Percentiles rank a stretch among this genome's conserved stretches.
Conservation (phyloP, 2,797 vertebrate genomes). For the Myiothlypis chrysogaster region DNA sequence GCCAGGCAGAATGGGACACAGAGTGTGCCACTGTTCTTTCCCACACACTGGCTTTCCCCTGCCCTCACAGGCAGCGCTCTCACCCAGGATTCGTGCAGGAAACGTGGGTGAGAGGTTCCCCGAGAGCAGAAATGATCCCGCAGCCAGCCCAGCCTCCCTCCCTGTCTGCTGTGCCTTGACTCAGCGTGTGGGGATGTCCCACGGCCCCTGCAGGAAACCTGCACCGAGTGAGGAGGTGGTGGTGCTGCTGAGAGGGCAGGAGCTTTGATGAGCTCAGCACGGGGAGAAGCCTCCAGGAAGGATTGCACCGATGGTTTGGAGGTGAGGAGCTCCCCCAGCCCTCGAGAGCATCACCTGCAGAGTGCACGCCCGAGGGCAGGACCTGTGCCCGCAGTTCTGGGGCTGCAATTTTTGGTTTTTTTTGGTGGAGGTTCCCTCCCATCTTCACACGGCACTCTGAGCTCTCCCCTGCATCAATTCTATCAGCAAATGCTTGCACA, state of each 20-base stretch:
- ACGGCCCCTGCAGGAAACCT: conserved; percentile 24
- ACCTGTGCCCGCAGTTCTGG: not conserved
- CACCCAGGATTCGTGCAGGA: not conserved
- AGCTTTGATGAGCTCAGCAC: not conserved
- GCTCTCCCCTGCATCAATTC: not conserved
- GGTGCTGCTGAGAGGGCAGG: not conserved
- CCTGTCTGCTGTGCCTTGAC: not conserved
- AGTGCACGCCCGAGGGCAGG: rapidly evolving
- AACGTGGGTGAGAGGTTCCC: conserved; percentile 34
- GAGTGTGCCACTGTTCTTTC: rapidly evolving
- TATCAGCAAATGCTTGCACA: not conserved
- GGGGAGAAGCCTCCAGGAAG: not conserved
- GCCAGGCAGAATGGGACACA: not conserved
- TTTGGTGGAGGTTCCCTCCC: not conserved
- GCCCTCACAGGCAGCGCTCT: rapidly evolving
- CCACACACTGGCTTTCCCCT: not conserved
- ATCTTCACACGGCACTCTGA: rapidly evolving
- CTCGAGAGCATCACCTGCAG: not conserved
- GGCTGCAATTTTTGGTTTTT: not conserved
- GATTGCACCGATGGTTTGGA: not conserved
- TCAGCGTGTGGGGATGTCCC: not conserved
- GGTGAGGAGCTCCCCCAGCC: rapidly evolving
- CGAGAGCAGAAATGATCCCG: not conserved
- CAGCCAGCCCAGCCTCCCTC: not conserved
- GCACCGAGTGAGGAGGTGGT: not conserved